Base-by-base conservation (phyloP, 1,140 invertebrate species). In the Heliothis virescens region DNA sequence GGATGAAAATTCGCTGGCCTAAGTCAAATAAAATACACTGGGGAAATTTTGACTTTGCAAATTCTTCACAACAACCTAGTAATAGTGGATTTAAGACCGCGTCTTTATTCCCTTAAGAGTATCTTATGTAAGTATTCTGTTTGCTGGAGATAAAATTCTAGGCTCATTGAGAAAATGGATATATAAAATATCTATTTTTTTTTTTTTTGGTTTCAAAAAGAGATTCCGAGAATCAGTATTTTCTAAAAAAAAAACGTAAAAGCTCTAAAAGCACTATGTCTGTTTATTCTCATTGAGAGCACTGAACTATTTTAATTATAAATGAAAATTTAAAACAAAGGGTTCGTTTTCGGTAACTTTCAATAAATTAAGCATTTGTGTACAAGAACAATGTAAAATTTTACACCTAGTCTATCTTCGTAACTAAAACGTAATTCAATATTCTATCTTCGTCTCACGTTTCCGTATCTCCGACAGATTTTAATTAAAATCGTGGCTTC, bases 401-500 rank as follows among this genome's bases (percentile, higher is more conserved):
- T 52, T 13, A 34, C 59, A 34, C 29, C 50, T 18, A 52, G 21
- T 65, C 65, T 16, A 21, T 76, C 60, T 60, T 26, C 34, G 10
- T 50, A 65, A 65, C 13, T 65, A 52, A 55, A 57, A 50, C 53
- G 74, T 76, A 76, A 34, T 76, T 63, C 48, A 71, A 29, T 52
- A 52, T 71, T 71, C 67, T 48, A 26, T 65, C 74, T 53, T 52
- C 73, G 59, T 52, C 18, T 65, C 74, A 21, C 59, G 65, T 76
- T 76, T 13, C 60, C 57, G 48, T 52, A 65, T 62, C 73, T 76
- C 13, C 53, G 57, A 55, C 60, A 60, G 72, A 48, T 63, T 76
- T 76, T 63, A 76, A 76, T 76, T 65, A 76, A 76, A 76, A 65
- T 76, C 60, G 74, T 48, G 18, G 59, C 21, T 48, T 76, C 12